Evolutionary conservation across 2,113 vertebrate genomes (phyloP).

Genomic region (Tetraodon nigroviridis): DNA sequence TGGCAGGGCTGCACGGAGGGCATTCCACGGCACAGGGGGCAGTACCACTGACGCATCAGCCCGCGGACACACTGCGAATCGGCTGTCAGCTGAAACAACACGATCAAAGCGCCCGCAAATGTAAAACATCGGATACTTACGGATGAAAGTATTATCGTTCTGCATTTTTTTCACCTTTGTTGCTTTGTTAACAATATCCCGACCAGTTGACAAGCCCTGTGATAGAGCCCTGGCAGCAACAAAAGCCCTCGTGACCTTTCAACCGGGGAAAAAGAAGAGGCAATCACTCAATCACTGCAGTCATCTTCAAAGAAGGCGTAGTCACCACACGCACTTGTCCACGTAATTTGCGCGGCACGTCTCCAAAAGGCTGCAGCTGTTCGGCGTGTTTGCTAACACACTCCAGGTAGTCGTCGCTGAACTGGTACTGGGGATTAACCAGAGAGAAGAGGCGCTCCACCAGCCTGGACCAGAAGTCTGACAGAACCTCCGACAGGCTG

Average conservation of each 20-base stretch:
- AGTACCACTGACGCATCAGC: slow-evolving; percentile 85
- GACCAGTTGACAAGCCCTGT: slow-evolving; percentile 79
- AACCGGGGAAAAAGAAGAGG: slow-evolving; percentile 6
- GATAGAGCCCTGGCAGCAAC: slow-evolving; percentile 81
- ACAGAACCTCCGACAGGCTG: slow-evolving; percentile 80
- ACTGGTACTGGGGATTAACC: slow-evolving; percentile 85
- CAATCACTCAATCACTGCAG: background rate
- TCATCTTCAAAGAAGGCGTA: background rate
- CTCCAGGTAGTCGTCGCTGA: slow-evolving; percentile 83
- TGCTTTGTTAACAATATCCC: slow-evolving; percentile 80
- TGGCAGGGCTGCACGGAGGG: slow-evolving; percentile 78
- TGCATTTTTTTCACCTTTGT: slow-evolving; percentile 72
- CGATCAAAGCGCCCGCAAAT: no score
- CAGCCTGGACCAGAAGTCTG: slow-evolving; percentile 85
- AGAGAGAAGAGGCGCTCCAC: slow-evolving; percentile 84
- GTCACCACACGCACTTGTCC: slow-evolving; percentile 72
- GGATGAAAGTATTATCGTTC: no score
- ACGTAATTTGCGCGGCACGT: slow-evolving; percentile 80
- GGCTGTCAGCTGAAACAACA: slow-evolving; percentile 68
- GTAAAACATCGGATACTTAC: no score
- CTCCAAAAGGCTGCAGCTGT: slow-evolving; percentile 83
- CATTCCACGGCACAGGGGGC: slow-evolving; percentile 80
- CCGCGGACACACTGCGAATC: slow-evolving; percentile 78
- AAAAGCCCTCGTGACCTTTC: slow-evolving; percentile 79
- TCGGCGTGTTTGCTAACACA: slow-evolving; percentile 82